Base-by-base conservation (phyloP, 2,888 invertebrate genomes). In the Plusia festucae region DNA sequence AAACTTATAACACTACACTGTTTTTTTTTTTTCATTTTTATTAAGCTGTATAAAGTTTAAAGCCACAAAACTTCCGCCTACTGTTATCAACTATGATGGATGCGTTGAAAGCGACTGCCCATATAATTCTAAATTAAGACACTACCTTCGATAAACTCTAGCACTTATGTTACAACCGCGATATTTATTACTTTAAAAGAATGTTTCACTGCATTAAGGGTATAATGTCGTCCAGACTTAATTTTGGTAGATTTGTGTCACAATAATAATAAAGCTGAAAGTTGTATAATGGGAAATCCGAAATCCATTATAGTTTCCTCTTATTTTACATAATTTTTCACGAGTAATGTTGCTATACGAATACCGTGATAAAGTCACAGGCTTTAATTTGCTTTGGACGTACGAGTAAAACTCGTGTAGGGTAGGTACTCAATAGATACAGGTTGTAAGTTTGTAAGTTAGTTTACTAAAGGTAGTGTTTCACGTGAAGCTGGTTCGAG, bases 401-500 rank as follows among this genome's bases (percentile, higher is more conserved):
- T 24, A n/a, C 32, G 30, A 18, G 32, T 53, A 30, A 65, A 73
- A 59, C 73, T n/a, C n/a, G n/a, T n/a, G 61, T 20, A 40, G 73
- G n/a, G 73, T 59, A 61, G 61, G 51, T 59, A 24, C 46, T 18
- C 18, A 11, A 46, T 40, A 40, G n/a, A 11, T 18, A 46, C 46
- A 46, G 53, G 44, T 57, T 59, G 58, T 53, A 61, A 68, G 65
- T 78, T 71, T 69, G 65, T 67, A 78, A 79, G 76, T 74, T 66
- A 74, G 71, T 79, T 74, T 65, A 60, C 68, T 65, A 27, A 60
- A 73, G 70, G 71, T 74, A 77, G 75, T 71, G 77, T 78, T 71
- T 72, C 76, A 83, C 80, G 81, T 78, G 78, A 73, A 66, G 74
- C 76, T 60, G 67, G 61, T 73, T 60, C 56, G 60, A 65, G 71